phyloP scores from a whole-genome alignment of 2,888 invertebrate genomes.

The Camponotus fellah region DNA sequence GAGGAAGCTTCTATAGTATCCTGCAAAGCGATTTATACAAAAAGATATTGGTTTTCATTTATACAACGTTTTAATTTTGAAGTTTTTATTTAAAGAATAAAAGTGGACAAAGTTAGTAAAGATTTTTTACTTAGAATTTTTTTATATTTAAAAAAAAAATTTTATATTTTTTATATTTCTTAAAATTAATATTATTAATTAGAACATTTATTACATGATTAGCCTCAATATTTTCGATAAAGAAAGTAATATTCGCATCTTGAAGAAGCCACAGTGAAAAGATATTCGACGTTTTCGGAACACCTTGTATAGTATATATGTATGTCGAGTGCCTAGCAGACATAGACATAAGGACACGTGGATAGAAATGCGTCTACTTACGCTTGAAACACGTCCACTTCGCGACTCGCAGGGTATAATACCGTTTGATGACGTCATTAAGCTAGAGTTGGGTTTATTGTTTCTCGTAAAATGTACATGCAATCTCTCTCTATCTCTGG shows the following conservation, averaged over 20 bases:
- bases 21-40: neutral
- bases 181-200: neutral
- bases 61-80: neutral
- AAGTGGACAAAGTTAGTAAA: neutral
- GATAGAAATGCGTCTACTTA: constrained; percentile 67
- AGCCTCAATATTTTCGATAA: neutral
- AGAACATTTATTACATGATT: neutral
- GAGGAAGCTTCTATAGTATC: neutral
- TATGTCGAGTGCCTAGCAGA: constrained; percentile 13
- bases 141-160: too few relatives aligned
- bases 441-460: constrained; percentile 78
- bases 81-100: neutral
- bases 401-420: constrained; percentile 72
- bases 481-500: constrained; percentile 44
- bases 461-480: constrained; percentile 80
- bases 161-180: neutral
- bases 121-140: neutral
- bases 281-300: neutral
- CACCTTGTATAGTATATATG: neutral
- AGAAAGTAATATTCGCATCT: neutral
- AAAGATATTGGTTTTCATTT: neutral
- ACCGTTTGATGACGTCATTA: constrained; percentile 81
- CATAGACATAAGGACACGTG: constrained; percentile 30
- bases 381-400: constrained; percentile 66
- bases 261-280: neutral